Evolutionary conservation across 2,113 vertebrate species (phyloP).

Genomic region (Gymnocephalus cernua): DNA sequence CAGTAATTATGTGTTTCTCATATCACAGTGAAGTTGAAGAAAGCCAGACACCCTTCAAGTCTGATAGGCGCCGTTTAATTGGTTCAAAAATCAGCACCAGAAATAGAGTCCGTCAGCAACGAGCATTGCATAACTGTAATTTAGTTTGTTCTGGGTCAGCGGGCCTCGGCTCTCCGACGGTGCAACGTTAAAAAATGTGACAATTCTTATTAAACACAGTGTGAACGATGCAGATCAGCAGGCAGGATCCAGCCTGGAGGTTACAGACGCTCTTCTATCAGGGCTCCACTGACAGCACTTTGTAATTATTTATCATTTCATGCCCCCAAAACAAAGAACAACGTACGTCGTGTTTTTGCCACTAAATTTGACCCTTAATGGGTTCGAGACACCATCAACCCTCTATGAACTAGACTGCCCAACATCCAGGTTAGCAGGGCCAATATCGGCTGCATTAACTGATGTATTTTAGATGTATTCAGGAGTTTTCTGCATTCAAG

Average conservation of each 20-base stretch:
- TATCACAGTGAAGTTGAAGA: slow-evolving; percentile 48
- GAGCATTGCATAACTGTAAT: slow-evolving; percentile 67
- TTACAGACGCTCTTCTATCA: slow-evolving; percentile 1
- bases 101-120: slow-evolving; percentile 63
- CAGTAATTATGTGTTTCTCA: slow-evolving; percentile 50
- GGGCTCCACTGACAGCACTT: slow-evolving; percentile 22
- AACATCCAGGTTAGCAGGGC: background rate
- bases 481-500: no score
- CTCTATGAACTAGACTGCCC: background rate
- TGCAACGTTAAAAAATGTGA: slow-evolving; percentile 54
- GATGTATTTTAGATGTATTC: no score
- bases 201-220: slow-evolving; percentile 65
- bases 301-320: slow-evolving; percentile 20
- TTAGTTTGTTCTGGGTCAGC: slow-evolving; percentile 76
- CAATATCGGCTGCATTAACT: background rate
- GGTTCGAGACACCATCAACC: background rate
- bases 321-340: slow-evolving; percentile 2
- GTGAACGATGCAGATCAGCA: slow-evolving; percentile 59
- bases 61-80: slow-evolving; percentile 72
- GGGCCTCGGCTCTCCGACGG: slow-evolving; percentile 54
- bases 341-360: background rate
- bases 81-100: slow-evolving; percentile 70
- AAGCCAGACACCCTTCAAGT: slow-evolving; percentile 68
- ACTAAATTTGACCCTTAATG: background rate
- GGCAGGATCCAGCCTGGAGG: slow-evolving; percentile 41